These are phyloP conservation scores for Calosoma granatense DNA, from an alignment of 1,140 invertebrate genomes.

Conservation along the genomic window DNA sequence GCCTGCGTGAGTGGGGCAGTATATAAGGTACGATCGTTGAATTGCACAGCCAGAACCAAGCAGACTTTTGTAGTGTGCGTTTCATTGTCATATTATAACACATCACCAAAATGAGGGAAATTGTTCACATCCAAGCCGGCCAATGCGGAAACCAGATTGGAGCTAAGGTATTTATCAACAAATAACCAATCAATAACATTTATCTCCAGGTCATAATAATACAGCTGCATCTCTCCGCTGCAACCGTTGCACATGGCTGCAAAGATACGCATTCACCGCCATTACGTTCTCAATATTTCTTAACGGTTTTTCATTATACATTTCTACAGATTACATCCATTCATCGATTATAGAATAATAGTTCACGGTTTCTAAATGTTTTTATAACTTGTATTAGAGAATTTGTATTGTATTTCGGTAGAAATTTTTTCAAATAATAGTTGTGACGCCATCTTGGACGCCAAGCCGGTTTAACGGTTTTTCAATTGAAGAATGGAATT, in stretches of 20 bases:
- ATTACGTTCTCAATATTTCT: neutral
- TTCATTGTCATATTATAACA: neutral
- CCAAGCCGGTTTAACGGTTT: neutral
- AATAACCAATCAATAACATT: neutral
- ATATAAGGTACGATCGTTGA: neutral
- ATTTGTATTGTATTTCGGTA: no score
- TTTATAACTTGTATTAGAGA: no score
- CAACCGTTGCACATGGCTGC: neutral
- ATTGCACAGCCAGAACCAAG: neutral
- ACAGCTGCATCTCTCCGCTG: neutral
- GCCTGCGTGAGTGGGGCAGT: neutral
- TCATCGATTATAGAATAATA: no score
- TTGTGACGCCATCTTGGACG: neutral
- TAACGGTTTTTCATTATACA: neutral
- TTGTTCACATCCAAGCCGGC: slow-evolving; percentile 65
- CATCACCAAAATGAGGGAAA: slow-evolving; percentile 53
- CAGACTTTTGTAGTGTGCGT: neutral
- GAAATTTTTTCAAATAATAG: no score
- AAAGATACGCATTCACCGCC: neutral
- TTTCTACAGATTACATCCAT: neutral
- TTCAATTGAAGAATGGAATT: no score
- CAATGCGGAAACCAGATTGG: slow-evolving; percentile 71
- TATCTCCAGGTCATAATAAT: neutral
- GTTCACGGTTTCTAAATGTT: neutral
- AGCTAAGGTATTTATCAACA: slow-evolving; percentile 47